phyloP scores from a whole-genome alignment of 2,113 vertebrate species.

The Brevimyrus niger region DNA sequence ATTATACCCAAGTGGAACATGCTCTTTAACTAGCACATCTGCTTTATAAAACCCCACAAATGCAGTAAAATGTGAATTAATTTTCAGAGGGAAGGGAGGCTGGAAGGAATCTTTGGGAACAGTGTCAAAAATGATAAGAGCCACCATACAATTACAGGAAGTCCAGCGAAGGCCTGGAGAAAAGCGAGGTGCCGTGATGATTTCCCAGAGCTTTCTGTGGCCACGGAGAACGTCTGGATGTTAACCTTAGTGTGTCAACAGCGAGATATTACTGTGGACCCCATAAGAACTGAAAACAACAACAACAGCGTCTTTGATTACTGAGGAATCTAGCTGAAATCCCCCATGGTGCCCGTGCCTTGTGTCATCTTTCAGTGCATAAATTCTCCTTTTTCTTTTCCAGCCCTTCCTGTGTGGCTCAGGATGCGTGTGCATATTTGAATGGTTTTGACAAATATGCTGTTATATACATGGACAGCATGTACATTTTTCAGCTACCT shows the following conservation, averaged over 20 bases:
- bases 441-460: not conserved
- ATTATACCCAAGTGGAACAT: slow-evolving; percentile 19
- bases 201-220: not conserved
- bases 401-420: not conserved
- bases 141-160: not conserved
- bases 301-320: not conserved
- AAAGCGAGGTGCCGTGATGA: not conserved
- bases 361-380: not conserved
- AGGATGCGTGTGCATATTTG: not conserved
- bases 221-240: not conserved
- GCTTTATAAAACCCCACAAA: slow-evolving; percentile 14
- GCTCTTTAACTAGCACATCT: slow-evolving; percentile 27
- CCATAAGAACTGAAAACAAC: not conserved
- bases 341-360: not conserved
- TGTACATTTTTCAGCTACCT: not conserved
- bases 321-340: not conserved
- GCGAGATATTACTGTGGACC: not conserved
- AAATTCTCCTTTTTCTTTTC: not conserved
- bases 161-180: not conserved
- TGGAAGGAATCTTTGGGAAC: not conserved
- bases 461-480: not conserved
- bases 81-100: not conserved
- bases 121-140: not conserved
- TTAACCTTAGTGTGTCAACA: not conserved
- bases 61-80: slow-evolving; percentile 16